phyloP scores from a whole-genome alignment of 1,140 invertebrate genomes.

The Tribolium castaneum region DNA sequence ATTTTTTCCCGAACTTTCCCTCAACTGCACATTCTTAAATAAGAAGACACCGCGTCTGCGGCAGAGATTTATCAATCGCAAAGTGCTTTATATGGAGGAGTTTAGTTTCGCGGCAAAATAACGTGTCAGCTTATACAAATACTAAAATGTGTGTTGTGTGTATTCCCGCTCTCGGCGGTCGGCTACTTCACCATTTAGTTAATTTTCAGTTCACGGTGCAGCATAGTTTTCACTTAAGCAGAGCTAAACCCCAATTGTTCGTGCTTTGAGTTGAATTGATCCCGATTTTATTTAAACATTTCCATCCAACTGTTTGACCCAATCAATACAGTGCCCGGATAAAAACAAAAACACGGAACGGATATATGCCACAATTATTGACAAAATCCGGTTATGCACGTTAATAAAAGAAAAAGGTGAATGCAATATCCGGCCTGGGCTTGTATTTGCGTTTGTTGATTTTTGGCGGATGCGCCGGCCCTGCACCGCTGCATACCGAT shows the following conservation, averaged over 20 bases:
- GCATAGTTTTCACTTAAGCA: not conserved
- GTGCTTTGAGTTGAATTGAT: not conserved
- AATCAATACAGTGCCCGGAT: not conserved
- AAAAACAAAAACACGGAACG: not conserved
- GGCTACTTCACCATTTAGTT: not conserved
- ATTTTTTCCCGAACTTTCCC: not conserved
- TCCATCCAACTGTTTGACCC: not conserved
- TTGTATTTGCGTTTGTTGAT: slow-evolving; percentile 7
- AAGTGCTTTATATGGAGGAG: not conserved
- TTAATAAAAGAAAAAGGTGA: not conserved
- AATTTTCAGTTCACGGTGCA: not conserved
- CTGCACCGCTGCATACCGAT: slow-evolving; percentile 20
- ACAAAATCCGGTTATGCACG: not conserved
- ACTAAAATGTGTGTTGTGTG: not conserved
- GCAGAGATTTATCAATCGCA: not conserved
- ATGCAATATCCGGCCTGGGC: not conserved
- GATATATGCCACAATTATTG: not conserved
- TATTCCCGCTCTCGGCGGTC: not conserved
- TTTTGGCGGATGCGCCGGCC: slow-evolving; percentile 11
- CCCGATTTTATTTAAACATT: not conserved
- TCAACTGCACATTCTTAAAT: not conserved
- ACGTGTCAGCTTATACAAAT: not conserved
- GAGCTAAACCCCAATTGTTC: not conserved
- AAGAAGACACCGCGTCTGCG: not conserved
- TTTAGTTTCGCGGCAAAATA: not conserved